Evolutionary conservation across 2,113 vertebrate genomes (phyloP).

Genomic region (Anthoscopus minutus): DNA sequence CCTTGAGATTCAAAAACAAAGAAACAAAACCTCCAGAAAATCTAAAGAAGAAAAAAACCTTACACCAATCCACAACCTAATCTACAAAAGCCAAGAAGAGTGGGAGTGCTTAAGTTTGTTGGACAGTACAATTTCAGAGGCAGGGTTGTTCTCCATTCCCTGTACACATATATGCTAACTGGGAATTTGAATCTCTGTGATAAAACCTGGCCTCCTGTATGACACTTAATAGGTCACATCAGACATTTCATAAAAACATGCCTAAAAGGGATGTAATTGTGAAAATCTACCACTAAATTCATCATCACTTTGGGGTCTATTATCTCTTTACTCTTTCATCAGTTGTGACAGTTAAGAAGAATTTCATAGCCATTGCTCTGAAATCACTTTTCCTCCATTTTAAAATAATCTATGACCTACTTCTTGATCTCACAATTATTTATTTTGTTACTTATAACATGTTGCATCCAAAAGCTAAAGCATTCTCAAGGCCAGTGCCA

Average conservation of each 20-base stretch:
- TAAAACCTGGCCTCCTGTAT: neutral
- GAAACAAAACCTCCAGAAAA: neutral
- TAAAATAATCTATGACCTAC: neutral
- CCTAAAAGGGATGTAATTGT: neutral
- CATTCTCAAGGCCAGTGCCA: neutral
- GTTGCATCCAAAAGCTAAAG: neutral
- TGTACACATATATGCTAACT: neutral
- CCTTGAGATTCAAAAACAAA: neutral
- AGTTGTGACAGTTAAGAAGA: neutral
- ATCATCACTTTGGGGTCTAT: neutral
- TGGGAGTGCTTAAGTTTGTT: neutral
- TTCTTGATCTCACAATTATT: neutral
- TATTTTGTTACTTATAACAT: neutral
- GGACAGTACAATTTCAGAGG: neutral
- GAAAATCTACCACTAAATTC: neutral
- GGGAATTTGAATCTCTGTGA: neutral
- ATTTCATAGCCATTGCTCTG: neutral
- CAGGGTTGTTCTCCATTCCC: neutral
- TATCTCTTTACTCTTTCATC: neutral
- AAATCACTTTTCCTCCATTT: neutral
- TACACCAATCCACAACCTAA: neutral
- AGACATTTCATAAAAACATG: neutral
- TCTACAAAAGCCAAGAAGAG: neutral
- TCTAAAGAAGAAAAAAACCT: neutral
- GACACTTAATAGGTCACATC: neutral